A percentile compares a stretch with the other conserved stretches of the same genome.
Evolutionary conservation across 1,140 invertebrate species (phyloP).

Genomic region (Thalassaphorura encarpata): DNA sequence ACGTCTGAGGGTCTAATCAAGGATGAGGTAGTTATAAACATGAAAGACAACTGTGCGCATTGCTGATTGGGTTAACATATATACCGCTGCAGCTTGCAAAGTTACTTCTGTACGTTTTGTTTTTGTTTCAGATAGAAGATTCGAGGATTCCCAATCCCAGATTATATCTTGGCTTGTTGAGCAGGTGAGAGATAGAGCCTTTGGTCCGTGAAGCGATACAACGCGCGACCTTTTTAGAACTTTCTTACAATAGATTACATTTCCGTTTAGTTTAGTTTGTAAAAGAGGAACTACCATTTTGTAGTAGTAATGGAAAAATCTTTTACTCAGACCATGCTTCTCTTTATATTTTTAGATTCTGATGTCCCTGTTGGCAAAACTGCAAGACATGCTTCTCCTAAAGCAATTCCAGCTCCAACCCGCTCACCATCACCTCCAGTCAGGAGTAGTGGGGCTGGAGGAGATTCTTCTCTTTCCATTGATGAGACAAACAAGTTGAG

Average conservation of each 20-base stretch:
- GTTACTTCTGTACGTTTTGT: neutral
- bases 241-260: too few species aligned
- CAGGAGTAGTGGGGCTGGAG: conserved; percentile 18
- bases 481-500: conserved; percentile 85
- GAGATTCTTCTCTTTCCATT: conserved; percentile 54
- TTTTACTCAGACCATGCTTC: neutral
- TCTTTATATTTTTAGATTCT: conserved; percentile 20
- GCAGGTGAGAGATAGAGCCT: neutral
- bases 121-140: neutral
- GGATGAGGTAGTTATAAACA: neutral
- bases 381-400: conserved; percentile 8
- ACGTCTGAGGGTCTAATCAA: too few species aligned
- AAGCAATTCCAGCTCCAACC: too few species aligned
- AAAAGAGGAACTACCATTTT: too few species aligned
- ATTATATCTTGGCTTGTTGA: neutral
- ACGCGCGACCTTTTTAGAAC: neutral
- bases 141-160: neutral
- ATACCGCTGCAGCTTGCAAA: too few species aligned
- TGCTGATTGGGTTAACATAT: neutral
- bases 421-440: conserved; percentile 19
- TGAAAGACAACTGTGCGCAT: neutral
- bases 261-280: too few species aligned
- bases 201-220: conserved; percentile 5
- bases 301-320: too few species aligned
- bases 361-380: conserved; percentile 17